Evolutionary conservation across 2,113 vertebrate species (phyloP).

Genomic region (Guaruba guarouba): DNA sequence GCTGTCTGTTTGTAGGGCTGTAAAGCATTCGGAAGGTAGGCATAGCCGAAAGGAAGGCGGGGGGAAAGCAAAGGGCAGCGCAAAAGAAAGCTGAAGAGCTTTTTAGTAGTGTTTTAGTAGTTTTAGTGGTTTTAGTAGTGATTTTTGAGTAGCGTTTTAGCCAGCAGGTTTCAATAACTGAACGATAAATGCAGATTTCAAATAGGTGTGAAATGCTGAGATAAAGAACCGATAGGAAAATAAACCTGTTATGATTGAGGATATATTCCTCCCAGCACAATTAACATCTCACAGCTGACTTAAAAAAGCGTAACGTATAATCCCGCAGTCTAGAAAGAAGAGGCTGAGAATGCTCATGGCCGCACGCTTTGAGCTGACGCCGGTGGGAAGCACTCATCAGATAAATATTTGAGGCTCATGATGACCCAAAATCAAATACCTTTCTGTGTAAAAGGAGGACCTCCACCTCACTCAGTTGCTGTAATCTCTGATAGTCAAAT

Average conservation of each 20-base stretch:
- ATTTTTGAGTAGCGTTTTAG: background rate
- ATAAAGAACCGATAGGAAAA: background rate
- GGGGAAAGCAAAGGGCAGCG: background rate
- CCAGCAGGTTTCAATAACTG: background rate
- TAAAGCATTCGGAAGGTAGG: background rate
- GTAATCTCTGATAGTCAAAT: background rate
- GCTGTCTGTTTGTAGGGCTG: background rate
- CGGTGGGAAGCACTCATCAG: background rate
- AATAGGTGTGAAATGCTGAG: background rate
- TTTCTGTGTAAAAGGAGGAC: background rate
- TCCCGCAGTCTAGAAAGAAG: background rate
- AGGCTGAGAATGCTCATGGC: background rate
- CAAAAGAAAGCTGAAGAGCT: background rate
- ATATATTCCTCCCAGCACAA: background rate
- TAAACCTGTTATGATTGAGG: background rate
- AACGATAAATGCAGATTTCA: background rate
- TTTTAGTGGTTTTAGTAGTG: no score
- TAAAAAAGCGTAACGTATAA: accelerated
- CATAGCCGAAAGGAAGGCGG: background rate
- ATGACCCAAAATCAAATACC: background rate
- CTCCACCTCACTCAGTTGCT: background rate
- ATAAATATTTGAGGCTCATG: background rate
- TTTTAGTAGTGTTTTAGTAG: no score
- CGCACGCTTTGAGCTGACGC: accelerated
- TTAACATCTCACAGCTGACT: background rate